Percentiles rank a stretch among this genome's conserved stretches.
phyloP scores from a whole-genome alignment of 64 coral and sea anemone genomes.

The Platygyra sinensis region DNA sequence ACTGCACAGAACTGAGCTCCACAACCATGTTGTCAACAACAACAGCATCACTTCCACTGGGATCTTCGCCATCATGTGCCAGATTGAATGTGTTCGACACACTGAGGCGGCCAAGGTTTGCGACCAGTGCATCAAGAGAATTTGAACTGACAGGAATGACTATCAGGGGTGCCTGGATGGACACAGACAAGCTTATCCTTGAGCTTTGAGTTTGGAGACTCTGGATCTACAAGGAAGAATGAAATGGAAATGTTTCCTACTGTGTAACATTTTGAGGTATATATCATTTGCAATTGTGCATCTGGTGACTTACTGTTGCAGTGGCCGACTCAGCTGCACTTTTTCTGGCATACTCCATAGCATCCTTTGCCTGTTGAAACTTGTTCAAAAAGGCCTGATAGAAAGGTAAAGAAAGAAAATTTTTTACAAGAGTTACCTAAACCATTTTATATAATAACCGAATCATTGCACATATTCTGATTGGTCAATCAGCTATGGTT shows the following conservation, averaged over 20 bases:
- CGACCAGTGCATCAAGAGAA: slow-evolving; percentile 77
- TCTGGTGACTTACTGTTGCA: slow-evolving; percentile 51
- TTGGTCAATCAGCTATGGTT: too few species aligned
- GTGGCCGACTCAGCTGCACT: slow-evolving; percentile 82
- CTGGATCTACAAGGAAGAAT: slow-evolving; percentile 68
- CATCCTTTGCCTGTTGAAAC: slow-evolving; percentile 93
- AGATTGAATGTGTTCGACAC: slow-evolving; percentile 82
- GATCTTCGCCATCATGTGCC: slow-evolving; percentile 38
- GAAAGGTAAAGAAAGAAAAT: not conserved
- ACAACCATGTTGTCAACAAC: slow-evolving; percentile 91
- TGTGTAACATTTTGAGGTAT: not conserved
- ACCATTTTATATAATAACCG: not conserved
- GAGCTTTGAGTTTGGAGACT: slow-evolving; percentile 80
- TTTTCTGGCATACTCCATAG: slow-evolving; percentile 83
- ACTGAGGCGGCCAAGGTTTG: slow-evolving; percentile 76
- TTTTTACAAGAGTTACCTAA: not conserved
- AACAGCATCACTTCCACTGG: slow-evolving; percentile 69
- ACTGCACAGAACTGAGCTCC: slow-evolving; percentile 82
- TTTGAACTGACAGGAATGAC: slow-evolving; percentile 84
- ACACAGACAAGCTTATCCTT: slow-evolving; percentile 77
- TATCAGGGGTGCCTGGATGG: slow-evolving; percentile 88
- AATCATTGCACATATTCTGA: too few species aligned
- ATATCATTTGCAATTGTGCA: too few species aligned
- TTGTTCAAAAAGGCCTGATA: slow-evolving; percentile 92
- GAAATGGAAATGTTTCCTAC: not conserved